Base-by-base conservation (phyloP, 2,888 invertebrate genomes). In the Drosophila kambysellisi region DNA sequence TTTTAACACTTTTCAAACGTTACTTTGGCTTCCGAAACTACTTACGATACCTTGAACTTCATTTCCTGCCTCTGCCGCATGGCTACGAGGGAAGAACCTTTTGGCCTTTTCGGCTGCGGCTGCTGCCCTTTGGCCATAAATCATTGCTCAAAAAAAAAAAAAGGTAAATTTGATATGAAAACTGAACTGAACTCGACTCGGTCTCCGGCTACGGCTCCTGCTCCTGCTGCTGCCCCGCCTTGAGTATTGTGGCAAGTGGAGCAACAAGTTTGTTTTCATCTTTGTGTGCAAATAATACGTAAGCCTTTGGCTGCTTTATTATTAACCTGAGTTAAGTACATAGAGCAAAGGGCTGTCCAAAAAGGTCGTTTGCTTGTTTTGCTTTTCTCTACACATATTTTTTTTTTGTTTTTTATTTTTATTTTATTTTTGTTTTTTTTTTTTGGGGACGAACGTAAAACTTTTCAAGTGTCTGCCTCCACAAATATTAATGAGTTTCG, bases 181-280 rank as follows among this genome's bases (percentile, higher is more conserved):
- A 79, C 67, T 77, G 62, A 35, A 56, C 76, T 64, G 48, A 48
- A 66, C 58, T 50, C 48, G 25, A 64, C 62, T 52, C 29, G 17
- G 46, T 46, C 46, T 25, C 25, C 8, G 46, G 46, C 15, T 25
- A 15, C 39, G 15, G n/a, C 43, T 43, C 43, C 4, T 43, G 43
- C n/a, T 37, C 15, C 15, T 5, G 37, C 37, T 37, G 6, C 9
- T 0, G 17, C 46, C 8, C 20, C 8, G 46, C 15, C 46, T 46
- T 15, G 25, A 25, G n/a, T 51, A 43, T 63, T 29, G 48, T 59
- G 79, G 76, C 74, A 68, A 74, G 81, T 70, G 82, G 79, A 76
- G 85, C 85, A 85, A 85, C 85, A 85, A 85, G 85, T 85, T 83
- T 89, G 89, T 85, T 89, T 85, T 89, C 85, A 85, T 85, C 89